Base-by-base conservation (phyloP, 2,113 vertebrate genomes). In the Polypterus senegalus region DNA sequence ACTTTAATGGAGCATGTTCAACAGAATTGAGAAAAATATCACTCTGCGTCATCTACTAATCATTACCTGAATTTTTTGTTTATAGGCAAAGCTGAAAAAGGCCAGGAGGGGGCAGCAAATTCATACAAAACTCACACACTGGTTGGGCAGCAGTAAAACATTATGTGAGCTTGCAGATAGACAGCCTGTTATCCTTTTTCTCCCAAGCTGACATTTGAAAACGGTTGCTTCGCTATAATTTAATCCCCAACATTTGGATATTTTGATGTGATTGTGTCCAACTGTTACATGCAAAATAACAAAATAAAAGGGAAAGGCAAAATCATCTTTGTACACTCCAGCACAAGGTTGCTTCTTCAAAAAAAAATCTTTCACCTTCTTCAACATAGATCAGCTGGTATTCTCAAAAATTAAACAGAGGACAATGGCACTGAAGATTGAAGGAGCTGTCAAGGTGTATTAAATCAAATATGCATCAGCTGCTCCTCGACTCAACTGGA, bases 11-110 rank as follows among this genome's bases (percentile, higher is more conserved):
- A 62, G 46, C 60, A 49, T 61, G 54, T 58, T 58, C 48, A 62
- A 48, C 44, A 66, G 65, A 58, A 62, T 61, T 49, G 56, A 55
- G 52, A 58, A 55, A 66, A 66, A 61, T 58, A 66, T 66, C 44
- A 53, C 48, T 55, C 48, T 53, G 48, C 54, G 44, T 54, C n/a
- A 6, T 58, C 27, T 66, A 27, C 49, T 47, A n/a, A 49, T 5
- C 43, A 9, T 5, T 57, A 7, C 54, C 47, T 46, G n/a, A 48
- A 56, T 4, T 9, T 46, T 27, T 27, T 27, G 27, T 27, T 27
- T 27, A 27, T 27, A 2, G 27, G 27, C 27, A 27, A 27, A 27
- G 27, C 27, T 27, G 27, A 27, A 27, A 27, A 27, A 27, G 27
- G 6, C 60, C 65, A 52, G 10, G n/a, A 58, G 65, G 55, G 65